Conservation (phyloP, 1,140 invertebrate species). For the Pseudomyrmex flavicornis region DNA sequence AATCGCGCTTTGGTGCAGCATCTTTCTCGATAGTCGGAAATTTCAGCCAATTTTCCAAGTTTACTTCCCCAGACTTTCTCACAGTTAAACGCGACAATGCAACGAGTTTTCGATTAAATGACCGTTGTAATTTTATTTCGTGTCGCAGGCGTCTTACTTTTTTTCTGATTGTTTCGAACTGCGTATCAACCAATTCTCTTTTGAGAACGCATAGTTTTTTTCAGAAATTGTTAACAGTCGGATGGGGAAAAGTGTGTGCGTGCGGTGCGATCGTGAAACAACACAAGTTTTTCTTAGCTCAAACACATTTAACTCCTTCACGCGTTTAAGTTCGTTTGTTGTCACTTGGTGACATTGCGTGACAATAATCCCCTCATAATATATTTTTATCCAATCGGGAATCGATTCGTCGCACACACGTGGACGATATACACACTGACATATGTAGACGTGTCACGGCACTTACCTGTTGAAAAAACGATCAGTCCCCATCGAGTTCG, state of each 20-base stretch:
- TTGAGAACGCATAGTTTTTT: too few relatives aligned
- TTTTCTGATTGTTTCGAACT: too few relatives aligned
- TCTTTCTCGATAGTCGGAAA: slow-evolving; percentile 15
- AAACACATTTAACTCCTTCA: neutral
- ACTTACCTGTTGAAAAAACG: slow-evolving; percentile 70
- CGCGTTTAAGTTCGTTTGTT: neutral
- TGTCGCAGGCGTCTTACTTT: too few relatives aligned
- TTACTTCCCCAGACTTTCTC: neutral
- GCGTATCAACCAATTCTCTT: too few relatives aligned
- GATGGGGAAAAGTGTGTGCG: too few relatives aligned
- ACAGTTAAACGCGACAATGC: slow-evolving; percentile 1
- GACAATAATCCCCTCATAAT: slow-evolving; percentile 5
- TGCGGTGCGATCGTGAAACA: too few relatives aligned
- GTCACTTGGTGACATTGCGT: neutral
- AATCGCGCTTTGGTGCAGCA: slow-evolving; percentile 35
- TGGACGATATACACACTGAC: slow-evolving; percentile 17
- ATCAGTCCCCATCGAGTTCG: slow-evolving; percentile 44
- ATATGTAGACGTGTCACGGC: slow-evolving; percentile 63
- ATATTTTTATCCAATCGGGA: slow-evolving; percentile 21
- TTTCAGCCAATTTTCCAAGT: slow-evolving; percentile 31
- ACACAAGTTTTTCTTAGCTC: neutral
- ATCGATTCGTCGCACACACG: neutral
- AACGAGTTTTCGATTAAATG: slow-evolving; percentile 1
- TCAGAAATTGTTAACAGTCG: too few relatives aligned
- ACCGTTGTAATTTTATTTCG: neutral